Conservation (phyloP, 2,113 vertebrate species). For the Orthonyx spaldingii region DNA sequence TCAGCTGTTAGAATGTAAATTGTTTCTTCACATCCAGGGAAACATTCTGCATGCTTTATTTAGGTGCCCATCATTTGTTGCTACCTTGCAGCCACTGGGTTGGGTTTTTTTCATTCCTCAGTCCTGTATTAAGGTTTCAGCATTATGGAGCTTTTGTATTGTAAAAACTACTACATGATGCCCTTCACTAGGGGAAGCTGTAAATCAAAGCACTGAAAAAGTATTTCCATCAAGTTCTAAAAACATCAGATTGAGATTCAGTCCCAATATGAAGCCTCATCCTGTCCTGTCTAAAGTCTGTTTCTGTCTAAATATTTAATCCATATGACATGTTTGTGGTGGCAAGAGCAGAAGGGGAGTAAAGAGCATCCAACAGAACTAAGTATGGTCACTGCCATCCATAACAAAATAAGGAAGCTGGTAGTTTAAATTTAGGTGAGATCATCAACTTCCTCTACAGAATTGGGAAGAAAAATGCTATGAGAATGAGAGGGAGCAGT, state of each 20-base stretch:
- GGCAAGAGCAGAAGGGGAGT: neutral
- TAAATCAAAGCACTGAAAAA: neutral
- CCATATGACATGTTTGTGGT: neutral
- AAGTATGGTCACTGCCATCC: neutral
- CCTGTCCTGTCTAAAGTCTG: neutral
- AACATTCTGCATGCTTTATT: neutral
- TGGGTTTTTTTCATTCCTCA: neutral
- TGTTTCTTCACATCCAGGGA: neutral
- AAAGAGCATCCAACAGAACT: neutral
- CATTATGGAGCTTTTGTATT: neutral
- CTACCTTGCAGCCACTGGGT: neutral
- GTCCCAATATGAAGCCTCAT: neutral
- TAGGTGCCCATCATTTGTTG: neutral
- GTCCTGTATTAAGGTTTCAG: neutral
- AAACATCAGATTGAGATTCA: neutral
- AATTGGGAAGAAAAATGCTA: neutral
- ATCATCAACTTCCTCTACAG: neutral
- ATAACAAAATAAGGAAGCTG: neutral
- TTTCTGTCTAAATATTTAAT: neutral
- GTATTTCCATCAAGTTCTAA: neutral
- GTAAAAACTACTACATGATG: neutral
- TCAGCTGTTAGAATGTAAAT: neutral
- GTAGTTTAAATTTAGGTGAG: neutral
- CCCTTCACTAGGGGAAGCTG: neutral
- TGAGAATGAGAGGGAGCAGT: neutral